phyloP scores from a whole-genome alignment of 2,888 invertebrate species.

The Harpalus rubripes region DNA sequence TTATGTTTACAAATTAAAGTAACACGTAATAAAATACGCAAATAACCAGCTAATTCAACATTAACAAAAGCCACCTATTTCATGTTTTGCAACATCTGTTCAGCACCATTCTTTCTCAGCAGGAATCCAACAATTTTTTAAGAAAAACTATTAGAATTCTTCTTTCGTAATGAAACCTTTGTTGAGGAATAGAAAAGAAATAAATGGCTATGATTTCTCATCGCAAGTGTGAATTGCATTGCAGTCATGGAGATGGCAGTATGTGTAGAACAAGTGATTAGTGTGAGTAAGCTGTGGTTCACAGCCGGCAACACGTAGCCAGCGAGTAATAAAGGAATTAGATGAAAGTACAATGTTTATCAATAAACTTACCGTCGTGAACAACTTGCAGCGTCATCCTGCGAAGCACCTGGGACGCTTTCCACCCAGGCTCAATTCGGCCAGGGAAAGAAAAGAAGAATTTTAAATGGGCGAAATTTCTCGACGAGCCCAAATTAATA shows the following conservation, averaged over 20 bases:
- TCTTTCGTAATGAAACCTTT: neutral
- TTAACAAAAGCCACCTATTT: slow-evolving; percentile 29
- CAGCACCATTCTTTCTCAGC: slow-evolving; percentile 1
- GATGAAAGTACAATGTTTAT: slow-evolving; percentile 60
- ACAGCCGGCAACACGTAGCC: slow-evolving; percentile 48
- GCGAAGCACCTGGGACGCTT: slow-evolving; percentile 35
- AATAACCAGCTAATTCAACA: neutral
- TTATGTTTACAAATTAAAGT: neutral
- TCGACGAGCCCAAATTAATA: too few species aligned
- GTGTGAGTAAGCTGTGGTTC: slow-evolving; percentile 6
- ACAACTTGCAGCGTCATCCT: slow-evolving; percentile 57
- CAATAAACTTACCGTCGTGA: slow-evolving; percentile 58
- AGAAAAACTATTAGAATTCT: neutral
- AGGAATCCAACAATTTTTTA: neutral
- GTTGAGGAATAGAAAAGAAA: too few species aligned
- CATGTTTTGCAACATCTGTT: neutral
- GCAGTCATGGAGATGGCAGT: slow-evolving; percentile 7
- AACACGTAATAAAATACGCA: slow-evolving; percentile 11
- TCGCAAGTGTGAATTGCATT: slow-evolving; percentile 25
- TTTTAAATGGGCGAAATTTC: too few species aligned
- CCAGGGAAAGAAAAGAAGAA: neutral
- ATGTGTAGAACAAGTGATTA: slow-evolving; percentile 45
- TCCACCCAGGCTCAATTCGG: neutral
- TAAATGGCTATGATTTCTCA: slow-evolving; percentile 1
- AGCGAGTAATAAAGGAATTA: slow-evolving; percentile 53